Percentiles rank a stretch among this genome's conserved stretches.
These are phyloP conservation scores for Ceuthmochares aereus DNA, from an alignment of 2,113 vertebrate species.

Conservation along the genomic window DNA sequence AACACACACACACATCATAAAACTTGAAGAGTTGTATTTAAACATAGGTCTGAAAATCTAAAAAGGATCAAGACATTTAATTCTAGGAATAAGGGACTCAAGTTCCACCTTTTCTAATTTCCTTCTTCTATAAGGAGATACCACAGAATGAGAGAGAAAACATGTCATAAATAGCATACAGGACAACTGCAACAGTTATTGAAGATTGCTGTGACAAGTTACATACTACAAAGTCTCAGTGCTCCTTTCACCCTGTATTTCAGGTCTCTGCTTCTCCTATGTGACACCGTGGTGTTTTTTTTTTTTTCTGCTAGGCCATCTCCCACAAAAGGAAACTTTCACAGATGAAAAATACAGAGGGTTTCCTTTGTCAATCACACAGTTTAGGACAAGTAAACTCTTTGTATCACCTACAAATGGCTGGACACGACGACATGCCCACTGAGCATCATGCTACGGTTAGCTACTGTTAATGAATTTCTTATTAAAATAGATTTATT, in stretches of 20 bases:
- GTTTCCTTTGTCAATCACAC: not conserved
- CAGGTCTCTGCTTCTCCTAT: not conserved
- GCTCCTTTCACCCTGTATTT: not conserved
- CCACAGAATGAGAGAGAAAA: not conserved
- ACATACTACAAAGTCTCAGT: no score
- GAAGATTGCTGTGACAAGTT: no score
- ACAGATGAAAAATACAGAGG: not conserved
- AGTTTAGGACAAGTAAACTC: not conserved
- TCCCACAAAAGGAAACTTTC: not conserved
- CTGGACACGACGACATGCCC: not conserved
- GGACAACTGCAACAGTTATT: not conserved
- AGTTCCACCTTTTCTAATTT: not conserved
- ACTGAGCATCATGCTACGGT: not conserved
- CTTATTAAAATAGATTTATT: not conserved
- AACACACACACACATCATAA: no score
- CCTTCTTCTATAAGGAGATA: not conserved
- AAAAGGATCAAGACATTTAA: not conserved
- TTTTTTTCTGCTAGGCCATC: not conserved
- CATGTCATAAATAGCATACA: not conserved
- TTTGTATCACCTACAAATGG: not conserved
- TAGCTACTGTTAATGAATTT: not conserved
- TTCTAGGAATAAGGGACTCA: not conserved
- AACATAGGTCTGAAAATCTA: not conserved
- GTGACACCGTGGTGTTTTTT: not conserved
- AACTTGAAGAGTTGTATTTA: not conserved